These are phyloP conservation scores for Ceriagrion tenellum DNA, from an alignment of 2,888 invertebrate genomes.

Conservation along the genomic window DNA sequence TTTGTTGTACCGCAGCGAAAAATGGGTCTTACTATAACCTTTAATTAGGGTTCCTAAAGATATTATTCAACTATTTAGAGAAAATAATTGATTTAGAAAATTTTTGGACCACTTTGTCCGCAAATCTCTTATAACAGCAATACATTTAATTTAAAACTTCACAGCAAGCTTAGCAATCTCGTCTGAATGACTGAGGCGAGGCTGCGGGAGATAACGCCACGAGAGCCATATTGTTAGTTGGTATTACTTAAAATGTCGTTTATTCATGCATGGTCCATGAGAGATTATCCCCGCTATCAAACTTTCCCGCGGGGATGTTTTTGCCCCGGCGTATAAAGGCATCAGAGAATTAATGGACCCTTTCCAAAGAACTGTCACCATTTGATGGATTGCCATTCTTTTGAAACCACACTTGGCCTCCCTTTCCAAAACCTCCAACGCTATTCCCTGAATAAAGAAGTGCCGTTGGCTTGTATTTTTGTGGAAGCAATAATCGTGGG, in stretches of 20 bases:
- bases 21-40: too few relatives aligned
- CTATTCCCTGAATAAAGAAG: background rate
- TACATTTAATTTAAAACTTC: background rate
- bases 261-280: background rate
- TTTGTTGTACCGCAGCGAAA: too few relatives aligned
- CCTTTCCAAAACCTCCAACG: background rate
- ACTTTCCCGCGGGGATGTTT: background rate
- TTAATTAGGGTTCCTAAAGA: too few relatives aligned
- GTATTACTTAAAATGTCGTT: background rate
- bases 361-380: conserved; percentile 9
- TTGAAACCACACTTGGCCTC: background rate
- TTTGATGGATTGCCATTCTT: conserved; percentile 32
- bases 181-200: background rate
- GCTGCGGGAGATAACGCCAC: background rate
- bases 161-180: background rate
- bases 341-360: conserved; percentile 28
- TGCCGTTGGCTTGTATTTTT: background rate
- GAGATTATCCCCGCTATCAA: conserved; percentile 8
- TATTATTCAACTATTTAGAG: too few relatives aligned
- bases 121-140: too few relatives aligned
- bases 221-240: background rate
- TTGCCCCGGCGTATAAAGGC: background rate
- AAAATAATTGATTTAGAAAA: too few relatives aligned
- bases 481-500: background rate
- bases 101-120: too few relatives aligned